Conservation (phyloP, 2,888 invertebrate genomes). For the Argyresthia albistria region DNA sequence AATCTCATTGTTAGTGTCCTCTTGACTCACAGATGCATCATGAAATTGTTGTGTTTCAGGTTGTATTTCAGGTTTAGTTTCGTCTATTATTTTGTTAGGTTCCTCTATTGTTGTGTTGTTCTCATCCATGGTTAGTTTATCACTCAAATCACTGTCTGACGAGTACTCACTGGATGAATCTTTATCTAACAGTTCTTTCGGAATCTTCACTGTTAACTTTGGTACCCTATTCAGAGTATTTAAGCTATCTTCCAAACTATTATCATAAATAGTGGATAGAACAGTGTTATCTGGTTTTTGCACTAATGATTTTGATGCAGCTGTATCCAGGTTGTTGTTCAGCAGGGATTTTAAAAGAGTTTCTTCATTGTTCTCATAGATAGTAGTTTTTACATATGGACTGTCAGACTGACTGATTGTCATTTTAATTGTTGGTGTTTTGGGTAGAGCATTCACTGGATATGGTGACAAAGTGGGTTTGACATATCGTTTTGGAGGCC, state of each 20-base stretch:
- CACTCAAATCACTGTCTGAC: conserved; percentile 74
- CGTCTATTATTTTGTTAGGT: conserved; percentile 13
- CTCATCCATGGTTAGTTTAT: conserved; percentile 74
- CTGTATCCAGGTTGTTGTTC: conserved; percentile 49
- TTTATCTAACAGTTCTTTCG: conserved; percentile 71
- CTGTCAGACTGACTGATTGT: conserved; percentile 64
- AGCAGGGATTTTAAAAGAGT: conserved; percentile 44
- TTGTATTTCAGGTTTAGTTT: conserved; percentile 8
- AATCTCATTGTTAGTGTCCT: neutral
- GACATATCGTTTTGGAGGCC: conserved; percentile 60
- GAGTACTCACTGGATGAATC: conserved; percentile 67
- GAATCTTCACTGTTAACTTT: conserved; percentile 78
- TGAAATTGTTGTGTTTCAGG: too few relatives aligned
- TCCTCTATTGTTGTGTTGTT: conserved; percentile 32
- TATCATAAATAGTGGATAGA: conserved; percentile 63
- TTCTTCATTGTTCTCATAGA: conserved; percentile 53
- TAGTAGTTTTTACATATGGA: conserved; percentile 60
- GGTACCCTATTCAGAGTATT: conserved; percentile 73
- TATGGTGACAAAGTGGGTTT: conserved; percentile 26
- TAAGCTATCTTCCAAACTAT: conserved; percentile 44
- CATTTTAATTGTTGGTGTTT: conserved; percentile 59
- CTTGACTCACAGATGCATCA: neutral
- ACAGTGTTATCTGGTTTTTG: conserved; percentile 46
- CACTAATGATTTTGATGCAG: conserved; percentile 29
- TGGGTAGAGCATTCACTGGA: conserved; percentile 19